A percentile compares a stretch with the other conserved stretches of the same genome.
These are phyloP conservation scores for Branchellion lobata DNA, from an alignment of 2,888 invertebrate species.

Conservation along the genomic window DNA sequence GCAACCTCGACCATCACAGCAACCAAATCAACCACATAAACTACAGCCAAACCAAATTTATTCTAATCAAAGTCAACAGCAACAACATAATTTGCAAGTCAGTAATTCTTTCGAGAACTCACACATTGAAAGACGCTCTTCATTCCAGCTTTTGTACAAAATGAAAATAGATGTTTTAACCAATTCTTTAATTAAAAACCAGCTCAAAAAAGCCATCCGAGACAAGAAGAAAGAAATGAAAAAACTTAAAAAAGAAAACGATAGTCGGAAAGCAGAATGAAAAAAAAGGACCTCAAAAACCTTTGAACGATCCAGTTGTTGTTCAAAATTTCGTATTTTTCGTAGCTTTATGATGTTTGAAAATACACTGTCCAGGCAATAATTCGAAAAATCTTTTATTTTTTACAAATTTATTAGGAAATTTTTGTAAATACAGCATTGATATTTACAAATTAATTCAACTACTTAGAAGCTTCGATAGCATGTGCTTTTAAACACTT, in stretches of 20 bases:
- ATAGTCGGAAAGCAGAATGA: not conserved
- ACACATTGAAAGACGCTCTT: constrained; percentile 1
- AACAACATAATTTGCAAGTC: not conserved
- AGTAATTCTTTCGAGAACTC: not conserved
- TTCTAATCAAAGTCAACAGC: not conserved
- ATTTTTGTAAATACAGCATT: too few species aligned
- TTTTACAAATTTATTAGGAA: too few species aligned
- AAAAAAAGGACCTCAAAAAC: too few species aligned
- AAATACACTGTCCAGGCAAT: too few species aligned
- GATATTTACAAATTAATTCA: too few species aligned
- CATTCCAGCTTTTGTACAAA: constrained; percentile 34
- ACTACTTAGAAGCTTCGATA: too few species aligned
- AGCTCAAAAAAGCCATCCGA: constrained; percentile 16
- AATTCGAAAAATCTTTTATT: too few species aligned
- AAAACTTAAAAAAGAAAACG: not conserved
- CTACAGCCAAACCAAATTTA: not conserved
- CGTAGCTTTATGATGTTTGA: too few species aligned
- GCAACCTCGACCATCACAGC: not conserved
- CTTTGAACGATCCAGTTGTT: too few species aligned
- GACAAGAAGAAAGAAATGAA: not conserved
- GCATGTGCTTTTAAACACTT: too few species aligned
- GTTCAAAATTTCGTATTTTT: too few species aligned
- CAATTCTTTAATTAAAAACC: constrained; percentile 21
- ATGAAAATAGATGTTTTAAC: constrained; percentile 33
- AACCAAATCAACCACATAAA: not conserved